A percentile compares a stretch with the other conserved stretches of the same genome.
Conservation (phyloP, 2,797 vertebrate species). For the Catharus ustulatus region DNA sequence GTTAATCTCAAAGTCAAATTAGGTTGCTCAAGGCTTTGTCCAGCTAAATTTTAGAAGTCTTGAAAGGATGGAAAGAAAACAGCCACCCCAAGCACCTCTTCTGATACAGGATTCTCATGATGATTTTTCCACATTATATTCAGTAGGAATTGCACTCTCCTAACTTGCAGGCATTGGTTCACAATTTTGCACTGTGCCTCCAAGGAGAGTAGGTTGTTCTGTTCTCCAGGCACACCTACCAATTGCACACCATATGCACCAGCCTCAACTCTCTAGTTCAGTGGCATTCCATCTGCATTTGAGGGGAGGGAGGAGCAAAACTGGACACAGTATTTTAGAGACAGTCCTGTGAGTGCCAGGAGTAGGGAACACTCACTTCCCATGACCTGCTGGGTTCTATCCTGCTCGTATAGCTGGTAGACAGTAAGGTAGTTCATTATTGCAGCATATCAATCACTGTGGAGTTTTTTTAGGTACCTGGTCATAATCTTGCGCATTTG, state of each 20-base stretch:
- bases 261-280: not conserved
- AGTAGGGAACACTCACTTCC: not conserved
- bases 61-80: not conserved
- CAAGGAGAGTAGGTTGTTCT: not conserved
- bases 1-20: not conserved
- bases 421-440: not conserved
- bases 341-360: not conserved
- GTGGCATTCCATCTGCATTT: not conserved
- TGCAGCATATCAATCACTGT: not conserved
- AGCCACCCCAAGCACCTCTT: not conserved
- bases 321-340: not conserved
- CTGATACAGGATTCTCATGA: not conserved
- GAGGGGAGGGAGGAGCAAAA: not conserved
- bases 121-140: not conserved
- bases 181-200: not conserved
- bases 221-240: not conserved
- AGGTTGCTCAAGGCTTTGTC: not conserved
- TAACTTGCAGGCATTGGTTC: not conserved
- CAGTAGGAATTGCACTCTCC: not conserved
- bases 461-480: not conserved
- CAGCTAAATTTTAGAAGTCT: not conserved
- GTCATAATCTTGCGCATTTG: not conserved
- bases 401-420: not conserved
- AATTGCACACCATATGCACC: accelerated
- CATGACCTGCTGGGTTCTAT: not conserved